Evolutionary conservation across 2,888 invertebrate species (phyloP).

Genomic region (Timandra comae): DNA sequence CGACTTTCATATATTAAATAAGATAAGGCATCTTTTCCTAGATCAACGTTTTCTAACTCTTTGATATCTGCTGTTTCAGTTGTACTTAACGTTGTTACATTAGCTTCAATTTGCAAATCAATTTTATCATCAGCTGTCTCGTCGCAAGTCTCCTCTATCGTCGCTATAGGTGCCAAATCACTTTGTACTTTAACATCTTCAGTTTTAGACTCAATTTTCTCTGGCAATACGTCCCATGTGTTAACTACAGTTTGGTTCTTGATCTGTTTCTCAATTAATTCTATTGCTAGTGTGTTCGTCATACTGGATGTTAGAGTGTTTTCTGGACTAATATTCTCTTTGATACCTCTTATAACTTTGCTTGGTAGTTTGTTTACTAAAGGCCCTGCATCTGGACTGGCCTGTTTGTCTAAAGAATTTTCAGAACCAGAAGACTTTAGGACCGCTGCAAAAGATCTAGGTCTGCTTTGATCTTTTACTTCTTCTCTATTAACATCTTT

Average conservation of each 20-base stretch:
- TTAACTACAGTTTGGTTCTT: constrained; percentile 39
- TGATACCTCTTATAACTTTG: constrained; percentile 76
- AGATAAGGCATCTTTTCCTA: constrained; percentile 63
- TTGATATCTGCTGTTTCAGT: constrained; percentile 19
- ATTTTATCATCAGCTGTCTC: constrained; percentile 35
- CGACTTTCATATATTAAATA: constrained; percentile 55
- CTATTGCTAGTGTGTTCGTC: constrained; percentile 57
- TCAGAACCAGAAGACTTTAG: constrained; percentile 63
- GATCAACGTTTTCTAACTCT: constrained; percentile 44
- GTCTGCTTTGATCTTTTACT: constrained; percentile 35
- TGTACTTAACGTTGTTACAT: constrained; percentile 21
- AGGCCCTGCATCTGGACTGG: constrained; percentile 56
- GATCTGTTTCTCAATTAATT: constrained; percentile 45
- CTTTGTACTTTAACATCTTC: constrained; percentile 37
- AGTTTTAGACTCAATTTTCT: constrained; percentile 37
- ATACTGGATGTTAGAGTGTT: constrained; percentile 71
- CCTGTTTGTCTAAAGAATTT: constrained; percentile 58
- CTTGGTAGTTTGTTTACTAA: constrained; percentile 70
- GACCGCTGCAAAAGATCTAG: constrained; percentile 64
- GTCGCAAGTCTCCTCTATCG: constrained; percentile 59
- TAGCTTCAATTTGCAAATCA: constrained; percentile 22
- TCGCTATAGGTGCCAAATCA: constrained; percentile 62
- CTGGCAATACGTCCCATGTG: constrained; percentile 37
- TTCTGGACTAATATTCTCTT: constrained; percentile 80
- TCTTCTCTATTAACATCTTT: constrained; percentile 17